Evolutionary conservation across 1,140 invertebrate species (phyloP), one percentile per base, ranked within the genome.

Genomic region (Venturia canescens): DNA sequence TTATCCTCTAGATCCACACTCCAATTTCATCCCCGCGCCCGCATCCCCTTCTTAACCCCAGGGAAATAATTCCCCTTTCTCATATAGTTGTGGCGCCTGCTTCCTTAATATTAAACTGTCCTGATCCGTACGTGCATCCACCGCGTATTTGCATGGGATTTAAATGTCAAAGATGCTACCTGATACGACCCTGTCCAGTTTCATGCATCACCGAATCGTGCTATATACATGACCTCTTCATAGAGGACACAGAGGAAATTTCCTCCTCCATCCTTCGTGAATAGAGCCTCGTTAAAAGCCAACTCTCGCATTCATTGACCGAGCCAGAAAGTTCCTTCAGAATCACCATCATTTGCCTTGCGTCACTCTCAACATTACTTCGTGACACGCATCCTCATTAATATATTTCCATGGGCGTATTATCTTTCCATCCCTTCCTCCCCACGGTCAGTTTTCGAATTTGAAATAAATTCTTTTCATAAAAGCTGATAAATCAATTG

Each of bases 161-260:
- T 71, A 71, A 71, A 71, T 71, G 69, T 71, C 69, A 71, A 71
- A 71, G 69, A 71, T 71, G 34, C 69, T 21, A 15, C 5, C 69
- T 44, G 21, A 38, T 69, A 18, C 13, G 69, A 63, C 21, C 34
- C 69, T 48, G 69, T 71, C 69, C 69, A 16, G 38, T 23, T 18
- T 48, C 69, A n/a, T 44, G 69, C 34, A 71, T 26, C 34, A 71
- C 69, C 15, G 34, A 71, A 71, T 71, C 69, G 16, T 44, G 4
- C 48, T 38, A 7, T 38, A 21, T 15, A 63, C 38, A 44, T 0
- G 11, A 44, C 38, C 38, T 44, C 38, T 44, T 44, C 38, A 44
- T 44, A 44, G 5, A 44, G 38, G 5, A 44, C 38, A 44, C 7
- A 44, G 38, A 44, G 1, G 38, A 44, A 44, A 44, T 23, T 31